These are phyloP conservation scores for Smutsia temminckii DNA, from an alignment of 2,797 vertebrate species.

Conservation along the genomic window DNA sequence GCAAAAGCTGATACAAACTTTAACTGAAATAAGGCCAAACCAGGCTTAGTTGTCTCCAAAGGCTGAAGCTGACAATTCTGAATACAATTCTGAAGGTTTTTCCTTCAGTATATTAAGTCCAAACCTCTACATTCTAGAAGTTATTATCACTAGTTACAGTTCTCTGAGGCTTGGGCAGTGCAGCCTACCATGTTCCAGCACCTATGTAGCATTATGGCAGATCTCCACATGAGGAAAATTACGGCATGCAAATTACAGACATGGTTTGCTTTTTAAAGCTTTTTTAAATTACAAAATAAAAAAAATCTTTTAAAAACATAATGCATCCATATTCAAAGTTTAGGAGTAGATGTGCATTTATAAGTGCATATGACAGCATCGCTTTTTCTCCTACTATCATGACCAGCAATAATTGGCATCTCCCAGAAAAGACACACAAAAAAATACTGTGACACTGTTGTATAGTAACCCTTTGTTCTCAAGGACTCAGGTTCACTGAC, in stretches of 20 bases:
- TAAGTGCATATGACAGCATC: not conserved
- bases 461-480: conserved; percentile 50
- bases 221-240: not conserved
- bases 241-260: not conserved
- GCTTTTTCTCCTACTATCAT: conserved; percentile 57
- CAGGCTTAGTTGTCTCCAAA: conserved; percentile 14
- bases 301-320: conserved; percentile 2
- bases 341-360: not conserved
- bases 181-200: not conserved
- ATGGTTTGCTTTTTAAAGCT: not conserved
- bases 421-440: conserved; percentile 72
- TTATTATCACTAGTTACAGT: not conserved
- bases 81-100: not conserved
- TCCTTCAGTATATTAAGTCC: conserved; percentile 6
- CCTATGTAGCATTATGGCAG: not conserved
- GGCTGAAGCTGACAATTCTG: conserved; percentile 14
- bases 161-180: not conserved
- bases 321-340: conserved; percentile 4
- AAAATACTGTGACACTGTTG: conserved; percentile 39
- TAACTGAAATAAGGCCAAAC: conserved; percentile 58
- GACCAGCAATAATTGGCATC: conserved; percentile 72
- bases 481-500: conserved; percentile 69
- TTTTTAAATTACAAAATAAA: not conserved
- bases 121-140: not conserved
- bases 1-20: conserved; percentile 10